Base-by-base conservation (phyloP, 2,113 vertebrate genomes). In the Piprites chloris region DNA sequence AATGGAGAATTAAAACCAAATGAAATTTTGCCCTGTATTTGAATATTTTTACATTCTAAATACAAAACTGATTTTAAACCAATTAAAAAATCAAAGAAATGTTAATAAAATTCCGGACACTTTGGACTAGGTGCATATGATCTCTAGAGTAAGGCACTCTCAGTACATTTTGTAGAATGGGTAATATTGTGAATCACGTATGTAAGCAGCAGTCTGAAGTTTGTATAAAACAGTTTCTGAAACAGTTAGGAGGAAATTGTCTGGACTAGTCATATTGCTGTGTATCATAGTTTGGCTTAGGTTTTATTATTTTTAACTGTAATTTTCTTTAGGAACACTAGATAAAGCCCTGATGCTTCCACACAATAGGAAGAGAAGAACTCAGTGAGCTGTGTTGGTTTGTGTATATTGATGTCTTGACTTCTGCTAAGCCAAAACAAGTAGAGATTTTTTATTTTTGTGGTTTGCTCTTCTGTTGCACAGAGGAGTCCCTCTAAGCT, bases 301-400 rank as follows among this genome's bases (percentile, higher is more conserved):
- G 13, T 73, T 76, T 90, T 75, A 21, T 76, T 69, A 50, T 49
- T 87, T 27, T 67, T 63, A 75, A 69, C 53, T 97, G 65, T 79
- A 90, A 75, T 95, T 90, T 96, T 90, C 37, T 58, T 77, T 53
- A 10, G 66, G 85, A 96, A 93, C 83, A 69, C 72, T 94, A 82
- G 90, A 95, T 97, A 90, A 96, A 96, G 67, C 79, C 65, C 90
- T 89, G 87, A 81, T 86, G 44, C 90, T 92, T 95, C 63, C 39
- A 82, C 30, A 42, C 44, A 79, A 37, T 39, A 90, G 44, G 18
- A 84, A 62, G 32, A 52, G 71, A 41, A 59, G 11, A 83, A 79
- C 15, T 76, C 32, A 27, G 4, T 56, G 14, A 49, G 11, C 22
- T 83, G 14, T 58, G 21, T 18, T 35, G 39, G 8, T 14, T n/a